Percentiles rank a stretch among this genome's conserved stretches.
phyloP scores from a whole-genome alignment of 2,113 vertebrate genomes.

The Hippocampus mohnikei region DNA sequence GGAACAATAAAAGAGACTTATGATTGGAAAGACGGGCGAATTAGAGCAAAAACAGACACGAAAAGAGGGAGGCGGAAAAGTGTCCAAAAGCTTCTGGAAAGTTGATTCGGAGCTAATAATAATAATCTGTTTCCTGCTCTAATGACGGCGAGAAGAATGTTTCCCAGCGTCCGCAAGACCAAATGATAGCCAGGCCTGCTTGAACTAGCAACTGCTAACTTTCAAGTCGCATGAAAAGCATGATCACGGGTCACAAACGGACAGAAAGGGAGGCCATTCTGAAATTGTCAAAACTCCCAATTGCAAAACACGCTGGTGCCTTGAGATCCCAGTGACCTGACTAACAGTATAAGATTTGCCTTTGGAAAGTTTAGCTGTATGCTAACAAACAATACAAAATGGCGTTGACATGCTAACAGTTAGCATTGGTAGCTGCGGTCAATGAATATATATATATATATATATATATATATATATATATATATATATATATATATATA shows the following conservation, averaged over 20 bases:
- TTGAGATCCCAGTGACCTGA: no score
- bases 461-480: no score
- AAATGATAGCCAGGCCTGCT: slow-evolving; percentile 4
- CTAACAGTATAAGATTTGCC: no score
- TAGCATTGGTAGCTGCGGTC: no score
- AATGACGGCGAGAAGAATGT: slow-evolving; percentile 7
- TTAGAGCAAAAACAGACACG: neutral
- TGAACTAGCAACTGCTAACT: neutral
- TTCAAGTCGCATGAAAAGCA: neutral
- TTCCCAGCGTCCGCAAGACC: neutral
- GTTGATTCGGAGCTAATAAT: slow-evolving; percentile 9
- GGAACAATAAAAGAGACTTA: neutral
- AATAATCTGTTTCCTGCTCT: slow-evolving; percentile 11
- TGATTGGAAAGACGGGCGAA: neutral
- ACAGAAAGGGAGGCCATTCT: neutral
- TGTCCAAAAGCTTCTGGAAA: slow-evolving; percentile 6
- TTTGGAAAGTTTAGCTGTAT: no score
- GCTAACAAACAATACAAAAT: no score
- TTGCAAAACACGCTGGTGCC: no score
- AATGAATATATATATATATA: no score
- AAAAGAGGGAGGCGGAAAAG: slow-evolving; percentile 6
- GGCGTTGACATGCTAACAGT: no score
- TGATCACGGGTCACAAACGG: neutral
- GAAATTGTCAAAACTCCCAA: no score
- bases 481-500: no score